Evolutionary conservation across 2,797 vertebrate species (phyloP), one percentile per base, ranked within the genome.

Genomic region (Gallinago nigripennis): DNA sequence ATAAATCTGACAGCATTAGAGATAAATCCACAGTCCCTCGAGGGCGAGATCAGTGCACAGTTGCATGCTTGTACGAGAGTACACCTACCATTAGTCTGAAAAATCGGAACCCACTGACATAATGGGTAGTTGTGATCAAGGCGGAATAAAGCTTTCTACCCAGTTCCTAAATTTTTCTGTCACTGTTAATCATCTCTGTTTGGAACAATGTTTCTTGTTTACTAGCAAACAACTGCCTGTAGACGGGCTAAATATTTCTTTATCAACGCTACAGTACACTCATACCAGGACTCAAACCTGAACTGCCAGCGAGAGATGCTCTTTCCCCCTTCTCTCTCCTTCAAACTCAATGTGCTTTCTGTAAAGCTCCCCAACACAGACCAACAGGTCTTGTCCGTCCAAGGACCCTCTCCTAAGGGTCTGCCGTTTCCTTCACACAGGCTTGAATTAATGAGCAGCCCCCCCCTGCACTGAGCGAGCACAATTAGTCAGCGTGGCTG

Each of bases 161-260:
- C 64, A 69, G 57, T 95, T 92, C 57, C 81, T 92, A 76, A 85
- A 92, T 91, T 91, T 93, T 95, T 81, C 91, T 94, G 89, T 92
- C 78, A 56, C 41, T 24, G 12, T 88, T 95, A 51, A 96, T 95
- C 91, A 92, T 95, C 77, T 92, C 77, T 63, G 77, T 79, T 95
- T 94, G 86, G 72, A 96, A 33, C 76, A 93, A n/a, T 73, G 77
- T 71, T 96, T 91, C 53, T 85, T 91, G 91, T 95, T 96, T 95
- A 80, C 88, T 73, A 85, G 78, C 73, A 94, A 91, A 92, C 82
- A 88, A 78, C 87, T 81, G 86, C 78, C 80, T 77, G 58, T 31
- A 96, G 92, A 86, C 37, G 71, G 66, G 50, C 60, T 86, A 53
- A 82, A 80, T 86, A 83, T 90, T 95, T 95, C 79, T 88, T 33